phyloP scores from a whole-genome alignment of 2,888 invertebrate genomes.

The Mythimna vitellina region DNA sequence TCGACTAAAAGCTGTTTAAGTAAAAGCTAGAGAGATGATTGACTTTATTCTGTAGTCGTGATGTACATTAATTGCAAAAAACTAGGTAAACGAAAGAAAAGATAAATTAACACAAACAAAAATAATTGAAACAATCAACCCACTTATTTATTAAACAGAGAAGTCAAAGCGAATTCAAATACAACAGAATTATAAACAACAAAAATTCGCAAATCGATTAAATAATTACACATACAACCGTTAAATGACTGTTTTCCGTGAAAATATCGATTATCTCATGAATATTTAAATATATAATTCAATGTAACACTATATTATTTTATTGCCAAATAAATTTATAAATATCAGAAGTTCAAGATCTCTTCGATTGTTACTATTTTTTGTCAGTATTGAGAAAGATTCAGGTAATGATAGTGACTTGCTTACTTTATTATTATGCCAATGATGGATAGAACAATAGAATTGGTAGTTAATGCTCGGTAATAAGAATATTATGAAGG shows the following conservation, averaged over 20 bases:
- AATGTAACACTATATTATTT: conserved; percentile 59
- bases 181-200: conserved; percentile 27
- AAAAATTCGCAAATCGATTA: conserved; percentile 44
- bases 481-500: not conserved
- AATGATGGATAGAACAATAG: conserved; percentile 31
- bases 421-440: not conserved
- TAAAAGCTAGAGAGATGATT: too few relatives aligned
- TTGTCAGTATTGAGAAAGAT: conserved; percentile 16
- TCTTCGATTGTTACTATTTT: conserved; percentile 23
- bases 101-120: not conserved
- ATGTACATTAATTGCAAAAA: not conserved
- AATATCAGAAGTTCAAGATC: conserved; percentile 65
- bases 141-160: conserved; percentile 8
- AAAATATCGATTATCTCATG: conserved; percentile 56
- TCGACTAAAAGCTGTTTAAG: too few relatives aligned
- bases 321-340: conserved; percentile 40
- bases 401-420: conserved; percentile 17
- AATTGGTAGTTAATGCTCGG: conserved; percentile 13
- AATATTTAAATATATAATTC: conserved; percentile 64
- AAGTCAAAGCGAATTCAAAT: conserved; percentile 39
- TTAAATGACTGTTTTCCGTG: conserved; percentile 59
- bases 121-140: not conserved
- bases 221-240: conserved; percentile 46
- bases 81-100: not conserved
- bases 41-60: not conserved